Evolutionary conservation across 2,888 invertebrate genomes (phyloP).

Genomic region (Antheraea yamamai): DNA sequence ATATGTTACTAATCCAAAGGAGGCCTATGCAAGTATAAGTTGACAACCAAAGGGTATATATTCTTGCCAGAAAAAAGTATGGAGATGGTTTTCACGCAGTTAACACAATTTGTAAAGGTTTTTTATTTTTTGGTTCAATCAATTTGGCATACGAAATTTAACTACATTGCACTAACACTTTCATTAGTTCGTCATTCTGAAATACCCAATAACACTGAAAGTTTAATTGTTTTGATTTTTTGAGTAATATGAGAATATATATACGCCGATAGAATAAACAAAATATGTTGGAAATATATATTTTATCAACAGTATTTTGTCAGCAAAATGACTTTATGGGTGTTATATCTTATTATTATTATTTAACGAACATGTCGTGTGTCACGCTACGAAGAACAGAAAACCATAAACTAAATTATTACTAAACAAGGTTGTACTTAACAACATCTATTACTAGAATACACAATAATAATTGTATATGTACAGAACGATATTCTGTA

Average conservation of each 20-base stretch:
- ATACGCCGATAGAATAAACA: constrained; percentile 25
- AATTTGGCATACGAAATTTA: not conserved
- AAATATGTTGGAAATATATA: not conserved
- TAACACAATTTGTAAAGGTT: too few relatives aligned
- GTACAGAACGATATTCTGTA: constrained; percentile 38
- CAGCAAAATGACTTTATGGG: constrained; percentile 20
- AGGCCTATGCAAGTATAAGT: too few relatives aligned
- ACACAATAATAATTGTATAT: constrained; percentile 40
- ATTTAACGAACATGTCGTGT: constrained; percentile 50
- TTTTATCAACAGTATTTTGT: constrained; percentile 31
- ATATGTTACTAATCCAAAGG: too few relatives aligned
- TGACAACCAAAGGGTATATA: too few relatives aligned
- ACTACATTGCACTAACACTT: not conserved
- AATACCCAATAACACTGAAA: not conserved
- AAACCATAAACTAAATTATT: constrained; percentile 53
- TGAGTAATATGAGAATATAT: constrained; percentile 33
- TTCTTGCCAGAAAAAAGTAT: too few relatives aligned
- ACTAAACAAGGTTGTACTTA: constrained; percentile 46
- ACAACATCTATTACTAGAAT: constrained; percentile 33
- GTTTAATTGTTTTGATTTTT: constrained; percentile 23
- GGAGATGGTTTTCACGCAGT: too few relatives aligned
- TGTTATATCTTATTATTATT: constrained; percentile 27
- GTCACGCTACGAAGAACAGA: constrained; percentile 53
- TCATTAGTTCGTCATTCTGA: not conserved
- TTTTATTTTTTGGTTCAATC: not conserved